These are phyloP conservation scores for Fistularia commersonii DNA, from an alignment of 2,797 vertebrate genomes.

Conservation along the genomic window DNA sequence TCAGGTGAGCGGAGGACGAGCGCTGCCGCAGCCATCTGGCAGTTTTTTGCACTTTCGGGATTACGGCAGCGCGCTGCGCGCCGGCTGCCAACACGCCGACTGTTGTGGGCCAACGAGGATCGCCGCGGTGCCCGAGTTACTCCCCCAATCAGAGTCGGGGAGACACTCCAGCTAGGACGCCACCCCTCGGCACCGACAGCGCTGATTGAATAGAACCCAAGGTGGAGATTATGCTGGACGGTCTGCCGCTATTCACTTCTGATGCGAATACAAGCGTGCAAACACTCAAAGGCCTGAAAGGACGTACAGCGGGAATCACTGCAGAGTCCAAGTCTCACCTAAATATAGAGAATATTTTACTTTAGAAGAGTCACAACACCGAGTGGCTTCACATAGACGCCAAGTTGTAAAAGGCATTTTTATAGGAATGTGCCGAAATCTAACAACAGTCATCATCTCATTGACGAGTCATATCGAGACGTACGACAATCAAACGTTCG, in stretches of 20 bases:
- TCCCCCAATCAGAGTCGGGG: conserved; percentile 34
- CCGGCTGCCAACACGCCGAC: conserved; percentile 31
- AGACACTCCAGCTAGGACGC: conserved; percentile 4
- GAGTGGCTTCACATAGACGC: too few relatives aligned
- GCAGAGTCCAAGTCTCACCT: too few relatives aligned
- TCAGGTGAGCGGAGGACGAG: conserved; percentile 56
- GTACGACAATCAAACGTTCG: too few relatives aligned
- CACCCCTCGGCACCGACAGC: conserved; percentile 16
- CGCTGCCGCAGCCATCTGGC: conserved; percentile 52
- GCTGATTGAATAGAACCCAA: conserved; percentile 9
- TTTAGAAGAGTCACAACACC: too few relatives aligned
- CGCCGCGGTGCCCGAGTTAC: conserved; percentile 31
- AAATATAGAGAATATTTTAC: too few relatives aligned
- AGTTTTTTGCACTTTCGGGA: conserved; percentile 13
- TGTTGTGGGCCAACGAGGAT: conserved; percentile 14
- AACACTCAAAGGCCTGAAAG: too few relatives aligned
- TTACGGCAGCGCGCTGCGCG: conserved; percentile 22
- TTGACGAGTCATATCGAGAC: too few relatives aligned
- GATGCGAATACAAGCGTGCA: too few relatives aligned
- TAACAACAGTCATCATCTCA: too few relatives aligned
- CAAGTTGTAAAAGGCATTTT: too few relatives aligned
- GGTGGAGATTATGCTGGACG: conserved; percentile 14
- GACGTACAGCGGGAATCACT: too few relatives aligned
- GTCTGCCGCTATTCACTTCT: conserved; percentile 14
- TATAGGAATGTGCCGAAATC: too few relatives aligned